Base-by-base conservation (phyloP, 2,113 vertebrate genomes). In the Erinaceus europaeus region DNA sequence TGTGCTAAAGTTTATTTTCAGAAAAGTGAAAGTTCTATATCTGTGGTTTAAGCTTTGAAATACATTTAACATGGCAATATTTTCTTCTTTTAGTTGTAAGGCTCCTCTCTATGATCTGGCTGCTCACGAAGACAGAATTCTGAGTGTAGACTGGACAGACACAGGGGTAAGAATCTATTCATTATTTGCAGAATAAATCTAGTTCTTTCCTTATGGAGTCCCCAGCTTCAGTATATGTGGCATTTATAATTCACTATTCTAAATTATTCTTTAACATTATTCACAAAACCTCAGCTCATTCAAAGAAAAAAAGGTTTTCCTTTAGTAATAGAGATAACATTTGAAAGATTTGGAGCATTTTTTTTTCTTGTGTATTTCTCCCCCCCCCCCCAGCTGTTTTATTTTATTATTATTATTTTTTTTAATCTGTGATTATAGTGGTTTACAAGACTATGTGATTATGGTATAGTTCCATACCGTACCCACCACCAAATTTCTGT, bases 71-170 rank as follows among this genome's bases (percentile, higher is more conserved):
- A 38, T 18, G 42, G 75, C 1, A 42, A 2, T 95, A 32, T 94
- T 86, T 34, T 95, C 20, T 87, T 82, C 92, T 88, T 91, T 48
- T 90, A 99, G 99, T 94, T 99, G 97, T 96, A 99, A 99, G 95
- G 98, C 98, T 84, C 98, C 99, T 83, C 97, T 99, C 6, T 99
- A 99, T 86, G 99, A 99, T 89, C 81, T 99, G 95, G 98, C 98
- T n/a, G 99, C 99, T 92, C 99, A 99, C 2, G 98, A 98, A 97
- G 99, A 99, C 95, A 99, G 99, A 95, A 98, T 99, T 91, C 97
- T 99, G 38, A 98, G 98, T 94, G 98, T 99, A 88, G 98, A 99
- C 94, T 99, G 99, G 99, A 98, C 99, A 94, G 98, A 99, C 94
- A 97, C 97, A 15, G 98, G 98, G 98, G 99, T 99, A 97, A 98